These are phyloP conservation scores for Melikaiella ostensackeni DNA, from an alignment of 2,888 invertebrate species.

Conservation along the genomic window DNA sequence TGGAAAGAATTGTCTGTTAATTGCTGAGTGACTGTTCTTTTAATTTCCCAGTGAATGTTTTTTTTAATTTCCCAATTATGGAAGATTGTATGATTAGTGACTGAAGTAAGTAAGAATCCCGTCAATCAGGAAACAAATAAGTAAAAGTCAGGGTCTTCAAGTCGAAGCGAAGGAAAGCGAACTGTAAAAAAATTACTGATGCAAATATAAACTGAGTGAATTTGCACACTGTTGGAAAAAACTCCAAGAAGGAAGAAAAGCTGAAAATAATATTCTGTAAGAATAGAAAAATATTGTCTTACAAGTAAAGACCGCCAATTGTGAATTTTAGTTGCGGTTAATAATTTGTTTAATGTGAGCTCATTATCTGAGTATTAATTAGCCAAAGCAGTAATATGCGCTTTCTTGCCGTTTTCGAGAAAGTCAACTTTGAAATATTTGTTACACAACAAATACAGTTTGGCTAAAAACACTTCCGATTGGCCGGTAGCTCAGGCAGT, in stretches of 20 bases:
- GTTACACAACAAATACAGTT: too few relatives aligned
- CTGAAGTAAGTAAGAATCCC: background rate
- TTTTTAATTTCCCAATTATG: background rate
- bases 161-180: background rate
- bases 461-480: too few relatives aligned
- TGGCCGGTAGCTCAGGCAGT: too few relatives aligned
- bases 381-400: too few relatives aligned
- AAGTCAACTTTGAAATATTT: too few relatives aligned
- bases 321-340: too few relatives aligned
- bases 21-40: background rate
- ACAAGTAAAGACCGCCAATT: too few relatives aligned
- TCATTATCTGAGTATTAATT: too few relatives aligned
- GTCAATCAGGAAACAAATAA: background rate
- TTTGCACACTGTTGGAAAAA: background rate
- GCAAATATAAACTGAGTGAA: background rate
- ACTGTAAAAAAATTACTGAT: background rate
- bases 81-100: background rate
- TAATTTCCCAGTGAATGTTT: background rate
- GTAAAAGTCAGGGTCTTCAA: conserved; percentile 4
- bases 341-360: too few relatives aligned
- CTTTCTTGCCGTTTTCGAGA: too few relatives aligned
- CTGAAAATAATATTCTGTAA: too few relatives aligned
- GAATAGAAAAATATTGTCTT: too few relatives aligned
- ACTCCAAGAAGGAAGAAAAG: background rate
- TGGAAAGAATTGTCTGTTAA: background rate